phyloP scores from a whole-genome alignment of 2,888 invertebrate genomes.

The Margaritifera margaritifera region DNA sequence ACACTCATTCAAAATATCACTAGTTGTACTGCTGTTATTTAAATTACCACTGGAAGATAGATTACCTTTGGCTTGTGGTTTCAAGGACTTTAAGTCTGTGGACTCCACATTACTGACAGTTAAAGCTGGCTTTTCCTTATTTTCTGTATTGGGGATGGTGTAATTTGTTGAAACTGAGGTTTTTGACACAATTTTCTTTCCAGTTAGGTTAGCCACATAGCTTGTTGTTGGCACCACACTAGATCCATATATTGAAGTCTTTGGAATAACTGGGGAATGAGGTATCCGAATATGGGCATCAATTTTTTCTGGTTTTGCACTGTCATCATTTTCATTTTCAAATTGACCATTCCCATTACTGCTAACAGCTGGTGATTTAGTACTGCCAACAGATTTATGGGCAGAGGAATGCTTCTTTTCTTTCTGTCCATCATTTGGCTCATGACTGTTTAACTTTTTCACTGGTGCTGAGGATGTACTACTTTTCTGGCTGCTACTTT shows the following conservation, averaged over 20 bases:
- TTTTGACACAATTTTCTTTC: constrained; percentile 53
- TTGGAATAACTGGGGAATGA: constrained; percentile 31
- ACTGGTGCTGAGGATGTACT: constrained; percentile 43
- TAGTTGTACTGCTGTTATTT: constrained; percentile 25
- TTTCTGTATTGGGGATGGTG: constrained; percentile 43
- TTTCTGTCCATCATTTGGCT: constrained; percentile 20
- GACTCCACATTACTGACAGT: constrained; percentile 61
- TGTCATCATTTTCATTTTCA: neutral
- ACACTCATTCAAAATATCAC: constrained; percentile 36
- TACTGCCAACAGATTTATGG: constrained; percentile 28
- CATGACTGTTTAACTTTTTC: constrained; percentile 36
- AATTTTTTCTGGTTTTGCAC: constrained; percentile 12
- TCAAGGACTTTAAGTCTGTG: constrained; percentile 57
- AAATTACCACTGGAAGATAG: constrained; percentile 22
- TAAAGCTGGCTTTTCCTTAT: constrained; percentile 37
- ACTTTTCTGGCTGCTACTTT: constrained; percentile 7
- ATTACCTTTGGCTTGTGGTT: constrained; percentile 61
- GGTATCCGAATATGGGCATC: constrained; percentile 12
- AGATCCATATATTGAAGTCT: constrained; percentile 41
- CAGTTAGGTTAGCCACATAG: constrained; percentile 29
- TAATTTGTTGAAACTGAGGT: constrained; percentile 63
- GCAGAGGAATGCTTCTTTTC: constrained; percentile 23
- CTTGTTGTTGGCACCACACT: constrained; percentile 39
- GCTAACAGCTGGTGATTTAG: constrained; percentile 23
- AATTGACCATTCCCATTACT: constrained; percentile 28